Evolutionary conservation across 1,140 invertebrate species (phyloP), one percentile per base, ranked within the genome.

Genomic region (Drosophila repleta): DNA sequence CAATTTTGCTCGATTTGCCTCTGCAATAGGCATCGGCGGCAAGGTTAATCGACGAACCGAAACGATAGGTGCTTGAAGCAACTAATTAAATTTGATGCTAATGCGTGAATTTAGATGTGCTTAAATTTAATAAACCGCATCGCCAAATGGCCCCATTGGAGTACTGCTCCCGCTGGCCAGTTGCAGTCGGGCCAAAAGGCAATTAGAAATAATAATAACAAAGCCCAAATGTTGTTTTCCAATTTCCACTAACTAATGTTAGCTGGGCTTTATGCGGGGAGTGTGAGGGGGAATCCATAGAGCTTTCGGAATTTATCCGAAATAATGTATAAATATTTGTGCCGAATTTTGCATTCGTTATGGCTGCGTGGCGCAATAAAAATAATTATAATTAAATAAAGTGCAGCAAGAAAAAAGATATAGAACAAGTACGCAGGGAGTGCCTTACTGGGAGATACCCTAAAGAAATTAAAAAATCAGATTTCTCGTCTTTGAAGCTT

Each of bases 131-230:
- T 57, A 55, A 56, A 62, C 74, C 52, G 39, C 43, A 45, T 39
- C 17, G 70, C 35, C 53, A 60, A 75, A 74, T 58, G 64, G 56
- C 15, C 21, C 37, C 32, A 11, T 0, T 35, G 32, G 32, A 11
- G 32, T 10, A 37, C 21, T 53, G 64, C 41, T 61, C 45, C 52
- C 13, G 57, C 58, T 48, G n/a, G 21, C 48, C 48, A 29, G 11
- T n/a, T n/a, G 35, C 11, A 58, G 35, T 43, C 52, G 11, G 32
- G n/a, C 48, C 48, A 53, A 78, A 75, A 80, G 73, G 52, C 74
- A 82, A 85, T 81, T 87, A 78, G 76, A 82, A 85, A 81, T 85
- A 85, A 81, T 85, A 85, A 87, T 74, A 85, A 81, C 70, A 81
- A 60, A 35, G n/a, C 37, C 55, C 69, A 66, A 82, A 82, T 81